Base-by-base conservation (phyloP, 2,888 invertebrate species). In the Lagria hirta region DNA sequence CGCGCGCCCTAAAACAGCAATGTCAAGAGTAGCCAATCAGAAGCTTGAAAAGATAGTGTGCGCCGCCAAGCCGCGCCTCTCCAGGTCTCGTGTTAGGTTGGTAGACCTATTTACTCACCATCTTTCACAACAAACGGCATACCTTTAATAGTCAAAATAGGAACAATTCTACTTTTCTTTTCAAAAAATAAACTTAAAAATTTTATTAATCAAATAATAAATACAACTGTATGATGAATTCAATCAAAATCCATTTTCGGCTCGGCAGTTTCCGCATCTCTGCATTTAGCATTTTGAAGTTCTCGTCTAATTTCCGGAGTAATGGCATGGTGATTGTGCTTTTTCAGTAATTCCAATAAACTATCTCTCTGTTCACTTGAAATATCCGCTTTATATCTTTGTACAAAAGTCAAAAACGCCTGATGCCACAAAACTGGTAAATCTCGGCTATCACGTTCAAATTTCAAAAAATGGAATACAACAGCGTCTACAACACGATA, bases 391-490 rank as follows among this genome's bases (percentile, higher is more conserved):
- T 97, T 97, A 72, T 99, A 99, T 30, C 94, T 80, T 72, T 98
- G 95, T 1, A 87, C 87, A 75, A 99, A 96, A 3, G 94, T 88
- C 37, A 99, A 73, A 21, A 99, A 75, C 23, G 92, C 83, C 70
- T 98, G 98, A 72, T 99, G 97, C 99, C 98, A 99, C 43, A 98
- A 71, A 3, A 98, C 95, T 1, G 99, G 98, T 64, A 99, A 75
- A 55, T 83, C 83, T 40, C 95, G 80, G 32, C 75, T 74, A 64
- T 97, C 96, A 51, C 77, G 77, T 68, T 87, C 83, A 71, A 97
- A 95, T 64, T 94, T 92, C 62, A 30, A 67, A 68, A 41, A 98
- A 71, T 98, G 97, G 65, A 89, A 88, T 1, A 97, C 94, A 3
- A 94, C 83, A 7, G 90, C 91, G 75, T 99, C 98, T 3, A 98